A percentile compares a stretch with the other conserved stretches of the same genome.
Evolutionary conservation across 2,888 invertebrate species (phyloP).

Genomic region (Ellobium chinense): DNA sequence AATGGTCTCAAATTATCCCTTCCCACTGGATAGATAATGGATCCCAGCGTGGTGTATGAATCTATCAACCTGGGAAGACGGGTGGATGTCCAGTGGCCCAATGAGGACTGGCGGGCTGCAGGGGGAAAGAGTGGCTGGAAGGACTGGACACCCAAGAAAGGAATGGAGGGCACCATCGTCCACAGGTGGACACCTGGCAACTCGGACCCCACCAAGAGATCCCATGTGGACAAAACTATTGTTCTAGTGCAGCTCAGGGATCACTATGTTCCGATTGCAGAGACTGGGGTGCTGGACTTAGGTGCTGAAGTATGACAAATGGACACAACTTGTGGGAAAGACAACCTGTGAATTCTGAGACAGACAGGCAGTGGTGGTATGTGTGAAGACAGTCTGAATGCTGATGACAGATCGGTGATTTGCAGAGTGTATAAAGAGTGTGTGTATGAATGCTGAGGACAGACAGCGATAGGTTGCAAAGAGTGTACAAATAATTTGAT

Average conservation of each 20-base stretch:
- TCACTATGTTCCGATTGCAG: slow-evolving; percentile 94
- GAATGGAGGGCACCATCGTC: slow-evolving; percentile 94
- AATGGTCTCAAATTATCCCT: neutral
- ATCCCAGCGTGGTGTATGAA: slow-evolving; percentile 86
- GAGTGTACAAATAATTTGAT: no score
- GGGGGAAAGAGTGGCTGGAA: slow-evolving; percentile 95
- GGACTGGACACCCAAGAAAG: slow-evolving; percentile 92
- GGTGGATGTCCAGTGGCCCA: slow-evolving; percentile 97
- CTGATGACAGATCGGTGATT: no score
- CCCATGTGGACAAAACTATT: slow-evolving; percentile 94
- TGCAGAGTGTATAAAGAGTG: no score
- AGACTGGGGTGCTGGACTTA: slow-evolving; percentile 85
- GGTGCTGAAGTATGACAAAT: slow-evolving; percentile 75
- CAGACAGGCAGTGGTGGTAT: no score
- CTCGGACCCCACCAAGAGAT: slow-evolving; percentile 90
- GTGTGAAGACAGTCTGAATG: no score
- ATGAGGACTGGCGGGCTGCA: slow-evolving; percentile 90
- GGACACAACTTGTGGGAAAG: no score
- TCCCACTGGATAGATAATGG: slow-evolving; percentile 77
- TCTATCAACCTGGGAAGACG: slow-evolving; percentile 93
- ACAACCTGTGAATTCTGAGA: no score
- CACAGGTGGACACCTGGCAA: slow-evolving; percentile 97
- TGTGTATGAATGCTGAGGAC: no score
- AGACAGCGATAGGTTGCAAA: no score
- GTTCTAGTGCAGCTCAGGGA: slow-evolving; percentile 95